Conservation (phyloP, 2,113 vertebrate species). For the Alouatta palliata region DNA sequence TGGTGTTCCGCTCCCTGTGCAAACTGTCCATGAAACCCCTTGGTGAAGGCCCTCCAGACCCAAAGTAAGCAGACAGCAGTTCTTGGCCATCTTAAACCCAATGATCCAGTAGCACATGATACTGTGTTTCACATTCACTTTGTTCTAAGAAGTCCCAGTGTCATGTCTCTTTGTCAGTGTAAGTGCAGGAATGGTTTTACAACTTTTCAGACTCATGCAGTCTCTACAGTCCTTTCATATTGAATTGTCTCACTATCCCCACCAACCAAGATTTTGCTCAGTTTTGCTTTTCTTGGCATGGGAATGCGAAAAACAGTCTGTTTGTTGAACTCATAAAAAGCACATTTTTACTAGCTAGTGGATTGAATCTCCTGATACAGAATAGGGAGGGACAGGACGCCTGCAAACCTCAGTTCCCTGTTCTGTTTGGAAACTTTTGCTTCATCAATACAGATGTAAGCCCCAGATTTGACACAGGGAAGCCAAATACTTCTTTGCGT, state of each 20-base stretch:
- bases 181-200: not conserved
- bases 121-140: not conserved
- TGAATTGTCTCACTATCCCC: not conserved
- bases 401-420: not conserved
- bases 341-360: not conserved
- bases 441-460: not conserved
- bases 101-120: not conserved
- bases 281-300: constrained; percentile 16
- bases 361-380: not conserved
- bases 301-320: not conserved
- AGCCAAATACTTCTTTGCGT: not conserved
- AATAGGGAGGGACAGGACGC: not conserved
- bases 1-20: constrained; percentile 97
- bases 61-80: constrained; percentile 87
- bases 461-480: not conserved
- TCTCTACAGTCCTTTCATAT: not conserved
- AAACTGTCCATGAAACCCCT: constrained; percentile 99
- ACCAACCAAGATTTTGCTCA: not conserved
- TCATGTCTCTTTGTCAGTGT: not conserved
- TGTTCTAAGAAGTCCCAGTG: not conserved
- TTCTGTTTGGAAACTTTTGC: not conserved
- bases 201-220: not conserved
- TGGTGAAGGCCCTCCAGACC: constrained; percentile 98
- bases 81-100: not conserved
- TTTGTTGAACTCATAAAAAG: not conserved